These are phyloP conservation scores for Urechis unicinctus DNA, from an alignment of 2,888 invertebrate species.

Conservation along the genomic window DNA sequence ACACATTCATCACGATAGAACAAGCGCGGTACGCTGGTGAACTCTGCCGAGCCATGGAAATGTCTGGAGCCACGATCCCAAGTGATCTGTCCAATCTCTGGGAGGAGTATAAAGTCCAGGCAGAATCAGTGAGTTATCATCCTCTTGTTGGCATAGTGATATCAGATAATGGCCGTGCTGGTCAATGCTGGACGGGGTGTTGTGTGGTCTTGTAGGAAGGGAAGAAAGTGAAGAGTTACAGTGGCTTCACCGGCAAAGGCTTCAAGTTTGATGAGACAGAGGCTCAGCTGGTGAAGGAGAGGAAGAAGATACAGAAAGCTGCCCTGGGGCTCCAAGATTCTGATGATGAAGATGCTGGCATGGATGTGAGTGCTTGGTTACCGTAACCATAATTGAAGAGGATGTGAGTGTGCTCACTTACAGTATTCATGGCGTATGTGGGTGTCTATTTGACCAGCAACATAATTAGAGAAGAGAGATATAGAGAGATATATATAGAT, in stretches of 20 bases:
- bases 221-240: slow-evolving; percentile 52
- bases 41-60: slow-evolving; percentile 82
- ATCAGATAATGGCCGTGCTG: too few relatives aligned
- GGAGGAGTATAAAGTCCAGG: slow-evolving; percentile 72
- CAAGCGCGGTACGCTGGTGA: slow-evolving; percentile 92
- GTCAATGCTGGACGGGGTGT: too few relatives aligned
- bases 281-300: slow-evolving; percentile 87
- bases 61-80: slow-evolving; percentile 72
- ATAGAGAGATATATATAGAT: too few relatives aligned
- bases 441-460: too few relatives aligned
- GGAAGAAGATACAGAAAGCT: slow-evolving; percentile 96
- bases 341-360: slow-evolving; percentile 95
- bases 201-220: slow-evolving; percentile 26
- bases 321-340: slow-evolving; percentile 82
- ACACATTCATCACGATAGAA: slow-evolving; percentile 92
- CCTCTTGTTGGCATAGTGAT: too few relatives aligned
- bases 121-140: slow-evolving; percentile 75
- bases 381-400: background rate
- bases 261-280: slow-evolving; percentile 99
- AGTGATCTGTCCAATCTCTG: slow-evolving; percentile 66
- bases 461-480: too few relatives aligned
- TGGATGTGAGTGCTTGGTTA: slow-evolving; percentile 58
- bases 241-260: slow-evolving; percentile 68
- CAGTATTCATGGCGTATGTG: too few relatives aligned
- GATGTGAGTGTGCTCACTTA: background rate